A percentile compares a stretch with the other conserved stretches of the same genome.
Conservation (phyloP, 2,888 invertebrate species). For the Drosophila histrio region DNA sequence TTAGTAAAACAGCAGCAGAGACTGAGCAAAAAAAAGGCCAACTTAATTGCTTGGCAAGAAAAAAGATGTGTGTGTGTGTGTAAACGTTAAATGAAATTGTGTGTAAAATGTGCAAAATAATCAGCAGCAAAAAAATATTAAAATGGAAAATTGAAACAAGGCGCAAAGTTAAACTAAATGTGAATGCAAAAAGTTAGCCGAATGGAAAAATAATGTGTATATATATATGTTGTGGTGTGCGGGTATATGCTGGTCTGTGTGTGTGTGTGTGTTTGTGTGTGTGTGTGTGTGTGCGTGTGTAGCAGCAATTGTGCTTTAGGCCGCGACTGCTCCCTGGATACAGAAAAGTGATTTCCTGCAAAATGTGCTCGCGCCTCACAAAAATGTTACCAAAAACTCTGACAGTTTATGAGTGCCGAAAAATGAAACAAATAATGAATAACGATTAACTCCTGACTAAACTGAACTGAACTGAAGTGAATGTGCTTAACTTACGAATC, state of each 20-base stretch:
- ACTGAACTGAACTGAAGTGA: neutral
- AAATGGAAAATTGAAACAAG: conserved; percentile 14
- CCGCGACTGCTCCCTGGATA: conserved; percentile 76
- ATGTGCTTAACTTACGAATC: neutral
- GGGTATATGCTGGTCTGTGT: conserved; percentile 11
- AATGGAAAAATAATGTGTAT: conserved; percentile 34
- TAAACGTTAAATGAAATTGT: conserved; percentile 9
- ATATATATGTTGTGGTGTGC: conserved; percentile 5
- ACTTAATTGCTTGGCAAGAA: conserved; percentile 47
- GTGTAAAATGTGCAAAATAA: conserved; percentile 20
- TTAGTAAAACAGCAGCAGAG: conserved; percentile 33
- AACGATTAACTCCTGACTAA: neutral
- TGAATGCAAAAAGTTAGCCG: conserved; percentile 19
- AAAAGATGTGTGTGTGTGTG: conserved; percentile 12
- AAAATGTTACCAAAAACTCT: neutral
- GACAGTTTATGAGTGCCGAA: conserved; percentile 8
- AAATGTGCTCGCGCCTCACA: conserved; percentile 52
- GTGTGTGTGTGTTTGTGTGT: conserved; percentile 28
- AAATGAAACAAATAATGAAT: neutral
- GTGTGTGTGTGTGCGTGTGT: conserved; percentile 56
- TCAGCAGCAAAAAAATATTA: conserved; percentile 2
- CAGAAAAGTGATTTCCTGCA: conserved; percentile 81
- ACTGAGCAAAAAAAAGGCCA: conserved; percentile 46
- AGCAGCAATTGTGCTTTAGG: conserved; percentile 65
- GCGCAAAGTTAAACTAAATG: conserved; percentile 10